Conservation (phyloP, 2,888 invertebrate species). For the Drosophila acutilabella region DNA sequence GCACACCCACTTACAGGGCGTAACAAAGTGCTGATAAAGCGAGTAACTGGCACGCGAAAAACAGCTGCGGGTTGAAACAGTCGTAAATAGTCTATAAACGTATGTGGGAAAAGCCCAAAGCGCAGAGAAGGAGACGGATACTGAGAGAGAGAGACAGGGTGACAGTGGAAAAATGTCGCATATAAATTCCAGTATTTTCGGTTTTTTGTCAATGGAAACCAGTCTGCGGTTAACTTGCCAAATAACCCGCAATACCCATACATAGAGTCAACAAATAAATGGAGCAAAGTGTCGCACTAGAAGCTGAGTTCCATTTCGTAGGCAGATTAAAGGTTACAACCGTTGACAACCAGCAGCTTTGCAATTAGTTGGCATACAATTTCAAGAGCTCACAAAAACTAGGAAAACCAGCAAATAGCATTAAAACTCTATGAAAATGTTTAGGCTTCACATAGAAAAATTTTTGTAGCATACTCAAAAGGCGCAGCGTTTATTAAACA, state of each 20-base stretch:
- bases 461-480: conserved; percentile 12
- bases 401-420: conserved; percentile 3
- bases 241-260: conserved; percentile 14
- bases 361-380: conserved; percentile 42
- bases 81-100: conserved; percentile 68
- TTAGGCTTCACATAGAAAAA: too few relatives aligned
- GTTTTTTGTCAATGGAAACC: conserved; percentile 48
- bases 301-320: background rate
- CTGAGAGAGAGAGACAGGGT: background rate
- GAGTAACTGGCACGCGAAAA: conserved; percentile 64
- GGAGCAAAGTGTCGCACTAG: background rate
- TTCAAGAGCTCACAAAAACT: conserved; percentile 8
- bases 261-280: conserved; percentile 2
- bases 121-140: background rate
- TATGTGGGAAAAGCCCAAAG: conserved; percentile 39
- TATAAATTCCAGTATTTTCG: conserved; percentile 56
- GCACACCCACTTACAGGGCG: conserved; percentile 20
- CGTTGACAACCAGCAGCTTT: conserved; percentile 19
- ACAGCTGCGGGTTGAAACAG: conserved; percentile 63
- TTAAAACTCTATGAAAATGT: background rate
- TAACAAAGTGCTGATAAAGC: conserved; percentile 77
- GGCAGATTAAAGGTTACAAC: conserved; percentile 10
- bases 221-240: conserved; percentile 36
- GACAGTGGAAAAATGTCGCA: conserved; percentile 39
- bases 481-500: background rate